Evolutionary conservation across 2,888 invertebrate genomes (phyloP).

Genomic region (Caenorhabditis virilis): DNA sequence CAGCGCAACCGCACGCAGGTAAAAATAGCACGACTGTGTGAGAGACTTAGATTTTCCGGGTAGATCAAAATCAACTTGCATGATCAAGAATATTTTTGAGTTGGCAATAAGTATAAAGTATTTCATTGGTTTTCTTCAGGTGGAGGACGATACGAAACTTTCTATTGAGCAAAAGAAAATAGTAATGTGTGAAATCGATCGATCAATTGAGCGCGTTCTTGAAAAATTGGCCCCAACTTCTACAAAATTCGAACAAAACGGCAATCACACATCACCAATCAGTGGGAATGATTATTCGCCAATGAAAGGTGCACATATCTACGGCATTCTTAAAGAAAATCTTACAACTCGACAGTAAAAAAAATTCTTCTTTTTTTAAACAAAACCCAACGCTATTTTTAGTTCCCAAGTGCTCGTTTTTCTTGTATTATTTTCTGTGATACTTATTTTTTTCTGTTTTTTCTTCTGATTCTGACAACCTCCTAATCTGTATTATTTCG

Average conservation of each 20-base stretch:
- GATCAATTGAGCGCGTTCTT: slow-evolving; percentile 30
- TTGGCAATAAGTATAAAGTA: not conserved
- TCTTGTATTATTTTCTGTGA: no score
- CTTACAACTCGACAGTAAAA: slow-evolving; percentile 35
- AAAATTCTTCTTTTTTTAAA: not conserved
- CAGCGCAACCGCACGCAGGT: no score
- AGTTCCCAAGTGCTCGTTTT: no score
- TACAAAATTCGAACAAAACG: slow-evolving; percentile 19
- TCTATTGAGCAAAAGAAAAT: slow-evolving; percentile 40
- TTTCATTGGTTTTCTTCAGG: slow-evolving; percentile 12
- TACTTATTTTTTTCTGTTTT: no score
- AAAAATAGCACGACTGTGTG: no score
- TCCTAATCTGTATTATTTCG: no score
- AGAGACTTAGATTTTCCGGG: no score
- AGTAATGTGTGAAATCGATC: slow-evolving; percentile 39
- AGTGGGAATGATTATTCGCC: slow-evolving; percentile 48
- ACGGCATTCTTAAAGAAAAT: slow-evolving; percentile 40
- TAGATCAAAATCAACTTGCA: no score
- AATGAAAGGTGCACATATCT: slow-evolving; percentile 31
- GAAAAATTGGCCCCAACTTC: slow-evolving; percentile 19
- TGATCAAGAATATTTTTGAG: no score
- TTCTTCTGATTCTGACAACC: no score
- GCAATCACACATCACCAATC: slow-evolving; percentile 11
- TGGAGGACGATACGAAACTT: slow-evolving; percentile 38
- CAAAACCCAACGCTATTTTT: no score